Base-by-base conservation (phyloP, 2,888 invertebrate species). In the Congeria kusceri region DNA sequence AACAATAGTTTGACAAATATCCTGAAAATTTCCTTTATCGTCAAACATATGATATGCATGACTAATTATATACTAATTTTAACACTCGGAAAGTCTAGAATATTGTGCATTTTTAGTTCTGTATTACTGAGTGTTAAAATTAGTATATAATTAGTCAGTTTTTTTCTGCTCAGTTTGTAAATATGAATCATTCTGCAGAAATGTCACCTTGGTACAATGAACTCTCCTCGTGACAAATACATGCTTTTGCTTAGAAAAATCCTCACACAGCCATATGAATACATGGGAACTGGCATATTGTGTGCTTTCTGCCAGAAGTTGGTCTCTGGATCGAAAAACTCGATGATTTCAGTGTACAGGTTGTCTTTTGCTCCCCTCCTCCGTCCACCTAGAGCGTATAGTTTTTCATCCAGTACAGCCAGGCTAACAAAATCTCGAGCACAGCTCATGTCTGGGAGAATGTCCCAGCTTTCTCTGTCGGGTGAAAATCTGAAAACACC, bases 181-280 rank as follows among this genome's bases (percentile, higher is more conserved):
- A n/a, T n/a, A n/a, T n/a, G n/a, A n/a, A n/a, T n/a, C n/a, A n/a
- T n/a, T n/a, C n/a, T n/a, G n/a, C 9, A 32, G 4, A 7, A 32
- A 32, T 7, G 39, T 39, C 39, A 39, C 39, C 39, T 39, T 39
- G 39, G 39, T 39, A 15, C 39, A 39, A 39, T n/a, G 29, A 64
- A 65, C 7, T 72, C 71, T 13, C 46, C 47, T 28, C 65, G 23
- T 25, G 53, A 23, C 27, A 57, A n/a, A 25, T 32, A 58, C 39
- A 64, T 57, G 25, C 58, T 64, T 56, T 80, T 84, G 44, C 82
- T 80, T 4, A 91, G 78, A 32, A 90, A 83, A 20, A 91, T 88
- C 9, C 88, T 79, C 13, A 90, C 90, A 87, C 91, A 91, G 39
- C 91, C 91, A 79, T 91, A 91, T 0, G 90, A 90, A 71, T 91